These are phyloP conservation scores for Tuta absoluta DNA, from an alignment of 2,888 invertebrate genomes.

Conservation along the genomic window DNA sequence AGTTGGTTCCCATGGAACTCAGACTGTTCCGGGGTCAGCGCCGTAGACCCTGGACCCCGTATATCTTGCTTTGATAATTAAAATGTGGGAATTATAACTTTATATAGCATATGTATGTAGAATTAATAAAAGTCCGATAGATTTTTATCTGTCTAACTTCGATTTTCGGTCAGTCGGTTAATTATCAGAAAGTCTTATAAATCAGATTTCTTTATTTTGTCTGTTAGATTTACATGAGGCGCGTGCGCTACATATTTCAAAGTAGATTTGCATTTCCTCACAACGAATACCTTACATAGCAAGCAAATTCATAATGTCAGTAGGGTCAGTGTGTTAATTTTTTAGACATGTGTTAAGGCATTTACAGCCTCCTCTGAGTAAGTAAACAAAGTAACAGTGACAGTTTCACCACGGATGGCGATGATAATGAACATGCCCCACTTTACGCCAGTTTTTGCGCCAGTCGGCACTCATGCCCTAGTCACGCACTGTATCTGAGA, in stretches of 20 bases:
- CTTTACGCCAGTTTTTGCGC: constrained; percentile 43
- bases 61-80: constrained; percentile 44
- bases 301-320: too few species aligned
- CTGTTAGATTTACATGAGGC: neutral
- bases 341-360: neutral
- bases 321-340: too few species aligned
- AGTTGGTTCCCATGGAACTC: constrained; percentile 46
- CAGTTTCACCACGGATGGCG: constrained; percentile 54
- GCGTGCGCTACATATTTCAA: neutral
- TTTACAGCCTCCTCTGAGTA: neutral
- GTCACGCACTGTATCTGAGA: constrained; percentile 26
- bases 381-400: constrained; percentile 34
- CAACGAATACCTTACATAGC: neutral
- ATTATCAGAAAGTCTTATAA: constrained; percentile 21
- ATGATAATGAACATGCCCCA: constrained; percentile 52
- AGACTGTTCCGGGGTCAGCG: constrained; percentile 54
- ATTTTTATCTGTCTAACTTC: neutral
- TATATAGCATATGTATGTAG: neutral
- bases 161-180: constrained; percentile 20
- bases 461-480: constrained; percentile 37
- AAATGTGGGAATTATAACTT: constrained; percentile 23
- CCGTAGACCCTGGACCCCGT: constrained; percentile 42
- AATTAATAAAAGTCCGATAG: neutral
- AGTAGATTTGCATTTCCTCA: neutral
- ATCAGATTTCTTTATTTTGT: neutral